Conservation (phyloP, 2,888 invertebrate species). For the Ophion ventricosus region DNA sequence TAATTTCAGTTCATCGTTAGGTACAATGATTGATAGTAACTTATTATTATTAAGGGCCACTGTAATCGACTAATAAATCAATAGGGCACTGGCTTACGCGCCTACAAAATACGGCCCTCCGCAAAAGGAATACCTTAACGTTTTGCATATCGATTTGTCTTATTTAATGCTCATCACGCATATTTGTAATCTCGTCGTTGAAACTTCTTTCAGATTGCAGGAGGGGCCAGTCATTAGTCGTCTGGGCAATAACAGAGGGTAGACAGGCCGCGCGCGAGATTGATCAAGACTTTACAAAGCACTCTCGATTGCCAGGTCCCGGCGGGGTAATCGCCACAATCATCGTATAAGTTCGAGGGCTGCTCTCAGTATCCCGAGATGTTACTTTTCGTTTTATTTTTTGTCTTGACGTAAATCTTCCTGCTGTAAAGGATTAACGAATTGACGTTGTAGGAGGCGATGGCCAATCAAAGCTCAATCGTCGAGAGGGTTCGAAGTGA, state of each 20-base stretch:
- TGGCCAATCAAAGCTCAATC: constrained; percentile 15
- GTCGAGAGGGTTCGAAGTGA: not conserved
- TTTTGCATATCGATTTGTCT: not conserved
- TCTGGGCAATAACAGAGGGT: constrained; percentile 99
- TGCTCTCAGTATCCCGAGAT: constrained; percentile 47
- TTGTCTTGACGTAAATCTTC: constrained; percentile 8
- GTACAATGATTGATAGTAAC: too few relatives aligned
- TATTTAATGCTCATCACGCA: not conserved
- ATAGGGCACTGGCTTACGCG: too few relatives aligned
- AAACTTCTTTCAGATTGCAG: constrained; percentile 91
- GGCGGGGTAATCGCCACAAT: constrained; percentile 91
- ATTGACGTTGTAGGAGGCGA: constrained; percentile 22
- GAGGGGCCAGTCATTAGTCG: constrained; percentile 99
- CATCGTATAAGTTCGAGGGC: constrained; percentile 69
- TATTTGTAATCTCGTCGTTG: not conserved
- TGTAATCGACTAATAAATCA: too few relatives aligned
- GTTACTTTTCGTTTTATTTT: constrained; percentile 37
- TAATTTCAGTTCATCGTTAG: too few relatives aligned
- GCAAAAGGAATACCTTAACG: too few relatives aligned
- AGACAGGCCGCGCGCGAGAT: constrained; percentile 98
- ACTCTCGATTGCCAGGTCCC: constrained; percentile 95
- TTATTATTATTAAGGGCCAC: too few relatives aligned
- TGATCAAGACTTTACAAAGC: constrained; percentile 91
- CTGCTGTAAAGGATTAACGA: constrained; percentile 11
- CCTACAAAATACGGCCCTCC: too few relatives aligned